Percentiles rank a stretch among this genome's conserved stretches.
Evolutionary conservation across 2,888 invertebrate genomes (phyloP).

Genomic region (Drosophila pseudotalamancana): DNA sequence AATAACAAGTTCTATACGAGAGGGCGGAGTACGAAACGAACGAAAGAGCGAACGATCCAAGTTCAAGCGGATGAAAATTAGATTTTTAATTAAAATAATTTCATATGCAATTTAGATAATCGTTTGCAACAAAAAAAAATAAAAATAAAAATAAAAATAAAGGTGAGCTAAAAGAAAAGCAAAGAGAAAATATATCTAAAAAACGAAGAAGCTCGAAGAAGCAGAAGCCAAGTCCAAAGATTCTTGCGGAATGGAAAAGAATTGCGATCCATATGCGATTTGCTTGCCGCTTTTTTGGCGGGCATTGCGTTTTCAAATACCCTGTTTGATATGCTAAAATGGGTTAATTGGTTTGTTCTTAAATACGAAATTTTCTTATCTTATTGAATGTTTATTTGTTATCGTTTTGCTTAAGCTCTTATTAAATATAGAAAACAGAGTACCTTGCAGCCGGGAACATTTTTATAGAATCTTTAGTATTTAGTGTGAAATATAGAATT

Average conservation of each 20-base stretch:
- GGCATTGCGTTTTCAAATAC: constrained; percentile 31
- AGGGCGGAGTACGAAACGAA: constrained; percentile 19
- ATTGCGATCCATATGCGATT: constrained; percentile 81
- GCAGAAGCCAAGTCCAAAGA: constrained; percentile 14
- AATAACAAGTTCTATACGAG: constrained; percentile 34
- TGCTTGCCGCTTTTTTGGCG: constrained; percentile 72
- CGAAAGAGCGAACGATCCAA: too few relatives aligned
- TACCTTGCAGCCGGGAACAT: too few relatives aligned
- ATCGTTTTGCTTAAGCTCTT: too few relatives aligned
- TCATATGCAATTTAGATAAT: constrained; percentile 85
- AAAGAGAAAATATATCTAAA: constrained; percentile 25
- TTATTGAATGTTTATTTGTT: too few relatives aligned
- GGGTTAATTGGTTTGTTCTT: too few relatives aligned
- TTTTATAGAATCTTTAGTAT: too few relatives aligned
- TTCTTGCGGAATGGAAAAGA: constrained; percentile 11
- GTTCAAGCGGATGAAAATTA: constrained; percentile 78
- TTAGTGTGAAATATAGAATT: too few relatives aligned
- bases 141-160: neutral
- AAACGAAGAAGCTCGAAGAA: constrained; percentile 16
- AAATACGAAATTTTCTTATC: too few relatives aligned
- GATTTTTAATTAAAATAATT: constrained; percentile 85
- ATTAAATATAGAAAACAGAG: too few relatives aligned
- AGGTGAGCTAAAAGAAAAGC: constrained; percentile 1
- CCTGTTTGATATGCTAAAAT: neutral
- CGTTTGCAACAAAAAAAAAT: constrained; percentile 71